These are phyloP conservation scores for Hyposoter didymator DNA, from an alignment of 2,888 invertebrate genomes.

Conservation along the genomic window DNA sequence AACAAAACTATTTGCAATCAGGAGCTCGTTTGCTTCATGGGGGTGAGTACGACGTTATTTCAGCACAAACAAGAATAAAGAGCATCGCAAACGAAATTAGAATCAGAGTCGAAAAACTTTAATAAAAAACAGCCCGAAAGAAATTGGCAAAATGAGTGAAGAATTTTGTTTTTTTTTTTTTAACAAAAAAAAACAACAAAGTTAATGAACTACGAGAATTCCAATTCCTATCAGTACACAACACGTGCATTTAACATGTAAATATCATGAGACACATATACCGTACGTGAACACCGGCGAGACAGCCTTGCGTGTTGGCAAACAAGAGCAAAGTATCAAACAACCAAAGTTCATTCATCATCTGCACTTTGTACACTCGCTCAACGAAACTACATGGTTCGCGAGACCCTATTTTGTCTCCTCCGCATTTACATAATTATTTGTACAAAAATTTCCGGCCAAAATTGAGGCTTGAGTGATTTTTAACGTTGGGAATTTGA, in stretches of 20 bases:
- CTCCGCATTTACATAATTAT: conserved; percentile 8
- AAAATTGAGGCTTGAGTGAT: conserved; percentile 1
- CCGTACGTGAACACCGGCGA: conserved; percentile 16
- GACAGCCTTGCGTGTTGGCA: conserved; percentile 49
- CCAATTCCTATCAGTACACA: not conserved
- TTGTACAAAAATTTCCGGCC: not conserved
- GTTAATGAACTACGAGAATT: not conserved
- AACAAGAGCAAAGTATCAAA: conserved; percentile 58
- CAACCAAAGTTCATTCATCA: conserved; percentile 65
- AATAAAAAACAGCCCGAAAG: not conserved
- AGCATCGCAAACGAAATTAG: too few species aligned
- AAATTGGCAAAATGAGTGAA: not conserved
- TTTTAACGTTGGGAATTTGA: not conserved
- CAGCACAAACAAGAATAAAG: conserved; percentile 8
- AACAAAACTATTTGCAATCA: conserved; percentile 98
- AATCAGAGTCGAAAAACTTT: not conserved
- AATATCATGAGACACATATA: not conserved
- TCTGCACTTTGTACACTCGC: conserved; percentile 52
- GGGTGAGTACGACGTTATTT: conserved; percentile 87
- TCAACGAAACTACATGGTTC: conserved; percentile 54
- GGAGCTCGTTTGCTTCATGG: conserved; percentile 98
- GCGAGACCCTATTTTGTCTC: conserved; percentile 40
- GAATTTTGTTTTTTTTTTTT: not conserved
- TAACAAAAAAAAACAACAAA: not conserved
- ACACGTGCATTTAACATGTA: not conserved